A percentile compares a stretch with the other conserved stretches of the same genome.
phyloP scores from a whole-genome alignment of 2,888 invertebrate species.

The Pristionchus arcanus region DNA sequence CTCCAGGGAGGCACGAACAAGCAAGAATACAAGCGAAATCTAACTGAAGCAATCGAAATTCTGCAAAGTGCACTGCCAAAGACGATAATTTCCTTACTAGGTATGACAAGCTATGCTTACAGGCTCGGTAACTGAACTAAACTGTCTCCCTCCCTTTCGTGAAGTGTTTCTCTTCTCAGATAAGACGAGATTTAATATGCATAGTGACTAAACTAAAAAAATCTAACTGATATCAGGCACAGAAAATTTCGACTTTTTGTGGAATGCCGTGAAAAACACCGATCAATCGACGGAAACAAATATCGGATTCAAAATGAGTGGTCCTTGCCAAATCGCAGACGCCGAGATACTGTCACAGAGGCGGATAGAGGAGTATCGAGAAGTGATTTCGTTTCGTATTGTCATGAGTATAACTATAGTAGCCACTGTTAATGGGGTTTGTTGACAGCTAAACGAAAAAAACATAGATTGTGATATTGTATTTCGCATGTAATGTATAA shows the following conservation, averaged over 20 bases:
- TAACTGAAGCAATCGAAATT: background rate
- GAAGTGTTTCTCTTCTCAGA: too few species aligned
- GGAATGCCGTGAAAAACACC: background rate
- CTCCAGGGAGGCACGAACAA: background rate
- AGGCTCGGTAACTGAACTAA: too few species aligned
- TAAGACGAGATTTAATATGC: too few species aligned
- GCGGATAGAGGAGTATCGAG: conserved; percentile 15
- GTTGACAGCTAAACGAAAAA: too few species aligned
- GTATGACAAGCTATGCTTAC: background rate
- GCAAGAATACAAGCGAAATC: background rate
- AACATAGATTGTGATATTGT: background rate
- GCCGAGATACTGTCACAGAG: background rate
- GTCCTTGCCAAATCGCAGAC: background rate
- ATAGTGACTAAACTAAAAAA: background rate
- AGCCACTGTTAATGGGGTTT: too few species aligned
- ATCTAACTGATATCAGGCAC: background rate
- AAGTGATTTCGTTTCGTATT: too few species aligned
- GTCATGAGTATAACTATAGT: too few species aligned
- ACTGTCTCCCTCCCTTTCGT: too few species aligned
- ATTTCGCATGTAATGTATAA: background rate
- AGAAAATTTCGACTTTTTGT: background rate
- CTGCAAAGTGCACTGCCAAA: background rate
- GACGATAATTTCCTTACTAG: background rate
- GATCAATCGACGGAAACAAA: background rate
- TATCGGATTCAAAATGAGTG: background rate